phyloP scores from a whole-genome alignment of 2,797 vertebrate species.

The Masticophis lateralis region DNA sequence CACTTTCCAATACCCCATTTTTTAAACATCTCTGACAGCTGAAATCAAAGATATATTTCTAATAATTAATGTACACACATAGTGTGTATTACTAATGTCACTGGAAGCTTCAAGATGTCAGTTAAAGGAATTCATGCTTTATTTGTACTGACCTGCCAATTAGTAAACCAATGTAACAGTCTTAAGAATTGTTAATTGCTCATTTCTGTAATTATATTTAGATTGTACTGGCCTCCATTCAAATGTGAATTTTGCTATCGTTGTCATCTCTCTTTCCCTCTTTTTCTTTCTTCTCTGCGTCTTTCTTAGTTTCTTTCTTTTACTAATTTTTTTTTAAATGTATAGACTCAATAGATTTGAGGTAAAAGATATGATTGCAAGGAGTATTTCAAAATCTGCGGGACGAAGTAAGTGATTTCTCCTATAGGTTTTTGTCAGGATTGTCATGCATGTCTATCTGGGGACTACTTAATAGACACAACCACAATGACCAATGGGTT shows the following conservation, averaged over 20 bases:
- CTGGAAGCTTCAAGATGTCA: background rate
- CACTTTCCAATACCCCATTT: background rate
- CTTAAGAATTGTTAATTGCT: background rate
- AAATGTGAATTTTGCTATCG: background rate
- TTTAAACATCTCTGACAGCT: background rate
- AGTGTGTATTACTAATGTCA: background rate
- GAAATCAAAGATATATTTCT: conserved; percentile 3
- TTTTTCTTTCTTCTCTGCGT: background rate
- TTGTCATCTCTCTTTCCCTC: background rate
- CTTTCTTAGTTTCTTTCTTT: background rate
- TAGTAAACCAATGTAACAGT: background rate
- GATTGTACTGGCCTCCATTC: background rate
- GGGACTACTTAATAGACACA: background rate
- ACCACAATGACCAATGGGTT: background rate
- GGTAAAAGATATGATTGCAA: background rate
- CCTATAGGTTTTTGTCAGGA: background rate
- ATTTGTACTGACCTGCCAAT: background rate
- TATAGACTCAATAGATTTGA: background rate
- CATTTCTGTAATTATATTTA: background rate
- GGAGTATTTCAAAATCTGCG: background rate
- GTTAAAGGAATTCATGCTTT: conserved; percentile 3
- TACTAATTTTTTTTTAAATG: background rate
- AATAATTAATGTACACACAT: background rate
- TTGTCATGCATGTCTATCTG: background rate
- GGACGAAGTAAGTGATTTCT: background rate